These are phyloP conservation scores for Syrista parreyssii DNA, from an alignment of 2,888 invertebrate species.

Conservation along the genomic window DNA sequence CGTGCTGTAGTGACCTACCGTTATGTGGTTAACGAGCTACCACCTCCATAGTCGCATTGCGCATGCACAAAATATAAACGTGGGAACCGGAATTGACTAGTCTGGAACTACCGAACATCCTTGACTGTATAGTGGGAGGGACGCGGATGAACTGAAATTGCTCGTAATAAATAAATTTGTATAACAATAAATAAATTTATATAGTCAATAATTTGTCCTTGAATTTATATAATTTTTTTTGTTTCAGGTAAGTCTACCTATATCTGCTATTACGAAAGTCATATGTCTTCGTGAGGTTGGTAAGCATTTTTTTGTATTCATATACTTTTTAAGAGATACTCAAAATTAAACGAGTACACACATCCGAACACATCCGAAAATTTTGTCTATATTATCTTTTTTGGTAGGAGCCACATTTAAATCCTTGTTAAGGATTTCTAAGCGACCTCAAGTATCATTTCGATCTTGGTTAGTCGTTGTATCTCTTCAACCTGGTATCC, in stretches of 20 bases:
- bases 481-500: slow-evolving; percentile 15
- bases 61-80: slow-evolving; percentile 67
- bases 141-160: not conserved
- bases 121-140: not conserved
- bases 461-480: slow-evolving; percentile 9
- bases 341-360: not conserved
- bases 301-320: not conserved
- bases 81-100: slow-evolving; percentile 65
- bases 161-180: not conserved
- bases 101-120: slow-evolving; percentile 23
- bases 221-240: slow-evolving; percentile 11
- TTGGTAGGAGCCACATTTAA: not conserved
- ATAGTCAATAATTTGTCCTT: not conserved
- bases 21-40: slow-evolving; percentile 66
- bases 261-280: not conserved
- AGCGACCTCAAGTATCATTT: slow-evolving; percentile 13
- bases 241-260: slow-evolving; percentile 40
- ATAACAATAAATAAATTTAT: not conserved
- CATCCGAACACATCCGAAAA: too few relatives aligned
- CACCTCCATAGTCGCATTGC: slow-evolving; percentile 60
- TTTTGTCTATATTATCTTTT: too few relatives aligned
- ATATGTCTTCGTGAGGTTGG: not conserved
- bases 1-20: slow-evolving; percentile 59
- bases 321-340: not conserved
- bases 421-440: slow-evolving; percentile 1